Conservation (phyloP, 2,888 invertebrate genomes). For the Netelia virgata region DNA sequence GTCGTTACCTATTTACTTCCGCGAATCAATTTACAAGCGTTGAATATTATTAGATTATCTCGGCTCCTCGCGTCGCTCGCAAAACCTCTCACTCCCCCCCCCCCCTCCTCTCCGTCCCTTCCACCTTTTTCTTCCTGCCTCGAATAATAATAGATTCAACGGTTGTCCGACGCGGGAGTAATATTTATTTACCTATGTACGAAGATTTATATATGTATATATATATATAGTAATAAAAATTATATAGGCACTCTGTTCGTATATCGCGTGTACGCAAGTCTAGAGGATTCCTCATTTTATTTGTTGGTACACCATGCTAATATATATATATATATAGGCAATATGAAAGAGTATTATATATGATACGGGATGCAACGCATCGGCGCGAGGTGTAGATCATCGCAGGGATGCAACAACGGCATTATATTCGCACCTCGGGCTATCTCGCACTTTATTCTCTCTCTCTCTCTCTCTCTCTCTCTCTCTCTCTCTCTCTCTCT, state of each 20-base stretch:
- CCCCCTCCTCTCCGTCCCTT: too few relatives aligned
- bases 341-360: slow-evolving; percentile 12
- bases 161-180: slow-evolving; percentile 39
- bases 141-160: slow-evolving; percentile 45
- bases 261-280: background rate
- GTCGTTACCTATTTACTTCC: slow-evolving; percentile 67
- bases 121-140: background rate
- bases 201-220: background rate
- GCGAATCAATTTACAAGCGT: slow-evolving; percentile 70
- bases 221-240: background rate
- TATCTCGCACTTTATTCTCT: slow-evolving; percentile 22
- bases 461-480: background rate
- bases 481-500: background rate
- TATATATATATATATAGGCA: background rate
- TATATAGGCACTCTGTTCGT: too few relatives aligned
- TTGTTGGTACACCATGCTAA: background rate
- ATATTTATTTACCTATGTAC: slow-evolving; percentile 26
- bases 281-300: background rate
- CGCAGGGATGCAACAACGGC: slow-evolving; percentile 22
- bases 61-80: slow-evolving; percentile 3
- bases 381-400: slow-evolving; percentile 40
- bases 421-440: slow-evolving; percentile 50
- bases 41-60: slow-evolving; percentile 67
- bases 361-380: slow-evolving; percentile 25
- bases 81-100: slow-evolving; percentile 11